phyloP scores from a whole-genome alignment of 1,140 invertebrate species.

The Eriosoma lanigerum region DNA sequence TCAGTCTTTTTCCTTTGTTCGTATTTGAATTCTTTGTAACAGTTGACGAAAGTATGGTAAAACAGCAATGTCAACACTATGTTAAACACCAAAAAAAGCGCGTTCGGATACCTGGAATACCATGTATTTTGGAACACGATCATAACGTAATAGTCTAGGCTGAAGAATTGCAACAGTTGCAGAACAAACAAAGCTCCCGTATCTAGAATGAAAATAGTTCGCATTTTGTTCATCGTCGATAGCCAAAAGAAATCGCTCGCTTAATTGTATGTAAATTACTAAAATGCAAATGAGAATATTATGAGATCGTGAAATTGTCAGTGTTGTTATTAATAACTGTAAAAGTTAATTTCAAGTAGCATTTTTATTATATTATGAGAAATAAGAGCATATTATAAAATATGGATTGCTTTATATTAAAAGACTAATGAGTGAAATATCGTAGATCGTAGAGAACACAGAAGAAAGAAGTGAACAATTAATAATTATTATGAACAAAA shows the following conservation, averaged over 20 bases:
- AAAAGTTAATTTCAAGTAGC: no score
- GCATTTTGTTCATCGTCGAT: not conserved
- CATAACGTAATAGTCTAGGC: slow-evolving; percentile 33
- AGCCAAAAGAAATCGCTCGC: not conserved
- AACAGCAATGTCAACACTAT: slow-evolving; percentile 34
- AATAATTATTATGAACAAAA: no score
- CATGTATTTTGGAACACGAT: slow-evolving; percentile 20
- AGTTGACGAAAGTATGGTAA: slow-evolving; percentile 36
- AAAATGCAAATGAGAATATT: no score
- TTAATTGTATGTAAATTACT: no score
- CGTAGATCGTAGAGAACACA: no score
- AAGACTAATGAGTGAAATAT: no score
- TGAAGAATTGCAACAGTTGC: slow-evolving; percentile 13
- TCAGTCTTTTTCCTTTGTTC: not conserved
- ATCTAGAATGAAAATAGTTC: slow-evolving; percentile 33
- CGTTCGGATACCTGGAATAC: slow-evolving; percentile 43
- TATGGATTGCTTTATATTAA: no score
- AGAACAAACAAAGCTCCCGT: not conserved
- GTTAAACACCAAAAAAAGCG: slow-evolving; percentile 11
- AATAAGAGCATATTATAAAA: no score
- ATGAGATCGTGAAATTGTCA: no score
- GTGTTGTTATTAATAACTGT: no score
- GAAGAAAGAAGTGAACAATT: no score
- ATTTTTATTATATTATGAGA: no score
- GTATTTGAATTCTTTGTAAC: slow-evolving; percentile 42